Conservation (phyloP, 2,113 vertebrate species). For the Onychostruthus taczanowskii region DNA sequence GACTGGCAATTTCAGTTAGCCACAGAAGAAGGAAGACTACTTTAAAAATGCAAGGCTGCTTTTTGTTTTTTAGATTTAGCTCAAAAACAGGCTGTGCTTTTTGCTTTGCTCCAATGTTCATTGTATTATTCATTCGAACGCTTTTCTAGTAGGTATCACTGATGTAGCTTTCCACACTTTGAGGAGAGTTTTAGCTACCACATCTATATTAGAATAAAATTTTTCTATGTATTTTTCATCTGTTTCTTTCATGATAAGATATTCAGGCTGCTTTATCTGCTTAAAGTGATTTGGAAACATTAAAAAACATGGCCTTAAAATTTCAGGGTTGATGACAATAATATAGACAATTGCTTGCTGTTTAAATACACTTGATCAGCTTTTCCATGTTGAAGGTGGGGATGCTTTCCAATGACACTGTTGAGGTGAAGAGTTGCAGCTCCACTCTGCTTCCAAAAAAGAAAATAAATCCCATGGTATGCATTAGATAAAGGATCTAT, state of each 20-base stretch:
- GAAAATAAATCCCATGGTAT: background rate
- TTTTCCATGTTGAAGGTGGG: background rate
- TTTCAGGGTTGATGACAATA: background rate
- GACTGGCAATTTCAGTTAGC: background rate
- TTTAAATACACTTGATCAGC: background rate
- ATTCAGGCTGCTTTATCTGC: background rate
- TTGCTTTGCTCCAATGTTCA: background rate
- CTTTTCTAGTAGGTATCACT: background rate
- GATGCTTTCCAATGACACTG: background rate
- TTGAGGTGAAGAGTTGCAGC: background rate
- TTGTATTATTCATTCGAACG: background rate
- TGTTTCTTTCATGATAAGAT: background rate
- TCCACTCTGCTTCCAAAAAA: background rate
- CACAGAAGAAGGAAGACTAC: background rate
- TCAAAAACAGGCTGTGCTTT: background rate
- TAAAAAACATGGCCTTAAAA: background rate
- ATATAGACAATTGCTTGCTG: background rate
- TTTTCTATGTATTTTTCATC: background rate
- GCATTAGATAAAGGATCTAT: background rate
- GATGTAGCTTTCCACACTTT: background rate
- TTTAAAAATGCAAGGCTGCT: background rate
- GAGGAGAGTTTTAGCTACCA: background rate
- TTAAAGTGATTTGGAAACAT: background rate
- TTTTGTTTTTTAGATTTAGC: background rate
- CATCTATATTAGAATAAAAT: background rate